These are phyloP conservation scores for Dolichomitus sp. DNA, from an alignment of 2,888 invertebrate genomes.

Conservation along the genomic window DNA sequence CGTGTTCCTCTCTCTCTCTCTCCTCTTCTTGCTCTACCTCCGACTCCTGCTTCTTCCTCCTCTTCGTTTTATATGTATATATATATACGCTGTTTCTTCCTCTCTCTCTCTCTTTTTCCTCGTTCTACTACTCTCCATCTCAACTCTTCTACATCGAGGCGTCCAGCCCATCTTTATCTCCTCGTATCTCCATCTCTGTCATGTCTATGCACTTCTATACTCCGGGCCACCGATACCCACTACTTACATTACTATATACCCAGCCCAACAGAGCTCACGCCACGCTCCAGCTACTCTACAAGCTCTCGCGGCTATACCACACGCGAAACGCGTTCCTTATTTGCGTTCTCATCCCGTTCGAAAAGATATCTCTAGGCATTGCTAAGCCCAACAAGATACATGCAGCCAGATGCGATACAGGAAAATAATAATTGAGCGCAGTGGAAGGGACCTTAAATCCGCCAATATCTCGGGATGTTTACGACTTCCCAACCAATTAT, in stretches of 20 bases:
- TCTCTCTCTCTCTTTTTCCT: slow-evolving; percentile 60
- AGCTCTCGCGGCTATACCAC: slow-evolving; percentile 1
- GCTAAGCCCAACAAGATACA: background rate
- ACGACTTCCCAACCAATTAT: slow-evolving; percentile 56
- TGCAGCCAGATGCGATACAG: slow-evolving; percentile 15
- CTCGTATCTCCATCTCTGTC: slow-evolving; percentile 4
- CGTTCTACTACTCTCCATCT: slow-evolving; percentile 50
- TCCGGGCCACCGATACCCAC: slow-evolving; percentile 14
- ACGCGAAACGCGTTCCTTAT: slow-evolving; percentile 10
- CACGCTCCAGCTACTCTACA: slow-evolving; percentile 12
- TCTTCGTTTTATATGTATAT: slow-evolving; percentile 29
- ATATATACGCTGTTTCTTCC: slow-evolving; percentile 56
- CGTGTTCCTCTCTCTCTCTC: too few relatives aligned
- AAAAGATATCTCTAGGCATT: background rate
- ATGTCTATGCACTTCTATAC: slow-evolving; percentile 29
- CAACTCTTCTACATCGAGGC: slow-evolving; percentile 36
- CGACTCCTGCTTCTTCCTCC: slow-evolving; percentile 44
- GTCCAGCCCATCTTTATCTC: slow-evolving; percentile 37
- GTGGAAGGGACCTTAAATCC: slow-evolving; percentile 41
- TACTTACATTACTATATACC: slow-evolving; percentile 2
- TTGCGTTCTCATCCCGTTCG: slow-evolving; percentile 42
- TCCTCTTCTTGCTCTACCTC: slow-evolving; percentile 18
- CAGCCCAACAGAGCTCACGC: background rate
- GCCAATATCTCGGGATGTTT: slow-evolving; percentile 23
- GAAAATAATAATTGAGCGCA: slow-evolving; percentile 47